These are phyloP conservation scores for Heliothis virescens DNA, from an alignment of 1,140 invertebrate genomes.

Conservation along the genomic window DNA sequence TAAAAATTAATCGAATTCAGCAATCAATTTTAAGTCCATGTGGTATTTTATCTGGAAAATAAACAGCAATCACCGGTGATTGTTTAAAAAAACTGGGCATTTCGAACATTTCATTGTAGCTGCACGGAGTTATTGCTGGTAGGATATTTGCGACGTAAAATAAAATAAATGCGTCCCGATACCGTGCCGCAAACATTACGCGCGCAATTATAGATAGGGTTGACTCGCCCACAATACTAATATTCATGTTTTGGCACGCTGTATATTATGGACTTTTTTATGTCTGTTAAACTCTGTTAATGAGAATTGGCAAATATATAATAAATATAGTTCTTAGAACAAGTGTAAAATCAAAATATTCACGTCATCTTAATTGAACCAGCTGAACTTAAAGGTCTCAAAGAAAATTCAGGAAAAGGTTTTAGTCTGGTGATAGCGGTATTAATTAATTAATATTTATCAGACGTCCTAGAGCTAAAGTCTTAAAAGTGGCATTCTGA, in stretches of 20 bases:
- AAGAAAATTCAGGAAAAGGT: no score
- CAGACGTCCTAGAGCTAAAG: background rate
- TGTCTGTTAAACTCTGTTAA: background rate
- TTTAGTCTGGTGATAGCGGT: no score
- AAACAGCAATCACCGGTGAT: slow-evolving; percentile 30
- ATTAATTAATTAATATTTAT: no score
- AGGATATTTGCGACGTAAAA: slow-evolving; percentile 42
- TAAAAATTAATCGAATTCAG: background rate
- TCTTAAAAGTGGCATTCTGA: background rate
- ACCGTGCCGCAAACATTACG: slow-evolving; percentile 38
- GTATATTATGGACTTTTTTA: background rate
- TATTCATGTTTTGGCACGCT: background rate
- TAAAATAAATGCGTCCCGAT: slow-evolving; percentile 41
- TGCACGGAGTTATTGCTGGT: slow-evolving; percentile 12
- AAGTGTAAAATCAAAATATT: no score
- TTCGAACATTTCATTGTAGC: slow-evolving; percentile 17
- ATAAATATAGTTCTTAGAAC: no score
- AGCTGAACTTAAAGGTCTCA: no score
- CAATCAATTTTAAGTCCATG: slow-evolving; percentile 10
- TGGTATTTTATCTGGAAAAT: slow-evolving; percentile 18
- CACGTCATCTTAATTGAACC: no score
- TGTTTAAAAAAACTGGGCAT: slow-evolving; percentile 12
- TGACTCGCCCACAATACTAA: slow-evolving; percentile 14
- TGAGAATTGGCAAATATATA: background rate
- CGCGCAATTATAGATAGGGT: slow-evolving; percentile 44